Evolutionary conservation across 1,140 invertebrate species (phyloP).

Genomic region (Muscidifurax raptorellus): DNA sequence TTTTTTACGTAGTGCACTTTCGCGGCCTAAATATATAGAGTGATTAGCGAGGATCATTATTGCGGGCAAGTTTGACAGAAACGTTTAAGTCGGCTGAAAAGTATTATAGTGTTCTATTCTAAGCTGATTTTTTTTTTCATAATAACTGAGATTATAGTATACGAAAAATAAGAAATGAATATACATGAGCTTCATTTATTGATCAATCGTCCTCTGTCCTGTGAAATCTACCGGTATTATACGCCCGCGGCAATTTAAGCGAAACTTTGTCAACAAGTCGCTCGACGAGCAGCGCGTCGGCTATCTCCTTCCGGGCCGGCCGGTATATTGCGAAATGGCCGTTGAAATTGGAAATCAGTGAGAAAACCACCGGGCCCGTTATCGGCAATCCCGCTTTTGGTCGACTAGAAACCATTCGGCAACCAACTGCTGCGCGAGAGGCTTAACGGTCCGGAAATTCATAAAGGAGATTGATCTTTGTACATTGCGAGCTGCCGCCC

Average conservation of each 20-base stretch:
- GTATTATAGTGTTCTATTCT: too few relatives aligned
- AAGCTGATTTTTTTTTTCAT: background rate
- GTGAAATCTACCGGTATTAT: background rate
- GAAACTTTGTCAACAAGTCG: constrained; percentile 40
- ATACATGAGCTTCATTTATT: background rate
- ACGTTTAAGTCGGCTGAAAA: background rate
- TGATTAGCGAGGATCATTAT: background rate
- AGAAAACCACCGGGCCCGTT: constrained; percentile 33
- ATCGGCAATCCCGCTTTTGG: constrained; percentile 34
- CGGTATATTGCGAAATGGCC: constrained; percentile 31
- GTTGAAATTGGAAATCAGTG: constrained; percentile 53
- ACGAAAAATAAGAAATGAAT: too few relatives aligned
- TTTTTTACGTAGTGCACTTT: background rate
- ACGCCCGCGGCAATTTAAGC: background rate
- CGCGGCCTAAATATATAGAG: background rate
- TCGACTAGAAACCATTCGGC: constrained; percentile 18
- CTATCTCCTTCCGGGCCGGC: constrained; percentile 9
- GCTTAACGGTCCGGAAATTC: constrained; percentile 57
- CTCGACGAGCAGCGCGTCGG: background rate
- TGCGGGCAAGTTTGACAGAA: background rate
- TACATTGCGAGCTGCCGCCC: constrained; percentile 16
- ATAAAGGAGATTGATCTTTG: constrained; percentile 60
- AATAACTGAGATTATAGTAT: too few relatives aligned
- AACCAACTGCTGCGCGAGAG: constrained; percentile 41
- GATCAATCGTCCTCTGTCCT: background rate